Evolutionary conservation across 2,113 vertebrate species (phyloP).

Genomic region (Onychorhynchus coronatus): DNA sequence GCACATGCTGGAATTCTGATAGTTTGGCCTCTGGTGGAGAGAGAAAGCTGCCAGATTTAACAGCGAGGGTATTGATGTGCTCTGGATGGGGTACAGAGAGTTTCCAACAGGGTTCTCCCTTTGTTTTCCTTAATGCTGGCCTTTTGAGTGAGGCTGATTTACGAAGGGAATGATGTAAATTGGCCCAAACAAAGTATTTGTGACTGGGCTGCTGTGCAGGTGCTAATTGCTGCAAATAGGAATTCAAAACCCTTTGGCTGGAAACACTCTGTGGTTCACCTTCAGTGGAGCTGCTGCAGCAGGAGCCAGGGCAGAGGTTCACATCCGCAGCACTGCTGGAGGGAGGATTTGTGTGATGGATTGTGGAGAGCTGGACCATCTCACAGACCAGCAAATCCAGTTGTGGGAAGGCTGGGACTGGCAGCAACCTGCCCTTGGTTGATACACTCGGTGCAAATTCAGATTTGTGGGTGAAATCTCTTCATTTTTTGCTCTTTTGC

Average conservation of each 20-base stretch:
- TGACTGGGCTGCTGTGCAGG: background rate
- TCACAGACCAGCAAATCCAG: background rate
- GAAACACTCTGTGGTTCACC: background rate
- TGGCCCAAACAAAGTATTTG: background rate
- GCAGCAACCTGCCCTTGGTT: background rate
- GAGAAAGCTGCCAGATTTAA: constrained; percentile 40
- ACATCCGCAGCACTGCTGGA: accelerated
- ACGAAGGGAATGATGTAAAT: background rate
- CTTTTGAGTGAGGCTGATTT: background rate
- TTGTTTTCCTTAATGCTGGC: background rate
- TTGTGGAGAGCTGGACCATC: background rate
- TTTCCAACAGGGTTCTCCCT: constrained; percentile 12
- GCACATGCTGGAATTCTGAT: constrained; percentile 20
- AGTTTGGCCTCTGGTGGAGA: background rate
- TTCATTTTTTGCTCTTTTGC: background rate
- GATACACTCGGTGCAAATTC: accelerated
- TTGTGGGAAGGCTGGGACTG: background rate
- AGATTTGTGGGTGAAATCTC: background rate
- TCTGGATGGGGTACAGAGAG: background rate
- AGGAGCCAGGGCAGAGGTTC: background rate
- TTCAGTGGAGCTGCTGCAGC: background rate
- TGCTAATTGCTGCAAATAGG: constrained; percentile 21
- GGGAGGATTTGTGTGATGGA: background rate
- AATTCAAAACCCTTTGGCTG: background rate
- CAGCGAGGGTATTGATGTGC: constrained; percentile 1